Evolutionary conservation across 37 sponge, comb jelly and placozoan genomes (phyloP).

Genomic region (Aphrocallistes beatrix): DNA sequence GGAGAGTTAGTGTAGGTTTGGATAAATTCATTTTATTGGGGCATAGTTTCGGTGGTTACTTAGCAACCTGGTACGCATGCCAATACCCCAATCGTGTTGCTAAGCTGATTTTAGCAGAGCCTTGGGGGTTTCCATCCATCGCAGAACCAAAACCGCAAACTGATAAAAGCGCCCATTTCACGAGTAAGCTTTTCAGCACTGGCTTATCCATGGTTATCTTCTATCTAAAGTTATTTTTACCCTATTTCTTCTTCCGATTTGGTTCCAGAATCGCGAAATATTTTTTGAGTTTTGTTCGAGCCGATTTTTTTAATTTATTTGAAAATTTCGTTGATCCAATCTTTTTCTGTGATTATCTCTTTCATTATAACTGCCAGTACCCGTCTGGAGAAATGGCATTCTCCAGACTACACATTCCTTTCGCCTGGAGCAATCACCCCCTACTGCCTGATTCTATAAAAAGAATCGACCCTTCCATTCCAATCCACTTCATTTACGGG

Average conservation of each 20-base stretch:
- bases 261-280: not conserved
- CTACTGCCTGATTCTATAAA: conserved; percentile 26
- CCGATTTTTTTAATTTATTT: conserved; percentile 33
- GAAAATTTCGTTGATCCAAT: not conserved
- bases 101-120: conserved; percentile 67
- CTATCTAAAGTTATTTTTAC: not conserved
- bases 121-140: conserved; percentile 50
- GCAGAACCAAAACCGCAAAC: no score
- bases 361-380: conserved; percentile 41
- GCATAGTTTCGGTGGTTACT: conserved; percentile 74
- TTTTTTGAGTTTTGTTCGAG: conserved; percentile 20
- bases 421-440: conserved; percentile 35
- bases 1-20: conserved; percentile 51
- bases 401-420: conserved; percentile 21
- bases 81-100: conserved; percentile 34
- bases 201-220: not conserved
- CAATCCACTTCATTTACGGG: conserved; percentile 45
- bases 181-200: not conserved
- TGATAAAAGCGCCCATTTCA: not conserved
- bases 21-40: conserved; percentile 61
- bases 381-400: conserved; percentile 59
- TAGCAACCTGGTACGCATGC: conserved; percentile 45
- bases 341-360: conserved; percentile 29
- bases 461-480: conserved; percentile 17
- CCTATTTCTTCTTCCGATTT: not conserved